Percentiles rank a stretch among this genome's conserved stretches.
phyloP scores from a whole-genome alignment of 2,113 vertebrate genomes.

The Sus scrofa region T2T-Sscrofa CM000830.6:14669501-14670000 shows the following conservation, averaged over 20 bases:
- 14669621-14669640: no score
- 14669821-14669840: conserved; percentile 98
- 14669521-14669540: conserved; percentile 43
- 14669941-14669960: conserved; percentile 25
- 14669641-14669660: no score
- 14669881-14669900: conserved; percentile 97
- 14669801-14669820: conserved; percentile 92
- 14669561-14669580: no score
- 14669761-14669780: conserved; percentile 93
- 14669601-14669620: no score
- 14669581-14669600: no score
- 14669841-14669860: conserved; percentile 98
- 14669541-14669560: background rate
- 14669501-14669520: conserved; percentile 56
- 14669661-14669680: no score
- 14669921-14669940: conserved; percentile 94
- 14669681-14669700: background rate
- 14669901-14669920: conserved; percentile 95
- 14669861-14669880: conserved; percentile 96
- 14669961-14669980: background rate
- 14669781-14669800: conserved; percentile 94
- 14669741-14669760: conserved; percentile 54
- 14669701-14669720: background rate
- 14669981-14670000: background rate
- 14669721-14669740: conserved; percentile 18